Percentiles rank a stretch among this genome's conserved stretches.
Conservation (phyloP, 2,888 invertebrate species). For the Enoplolaimus lenunculus region DNA sequence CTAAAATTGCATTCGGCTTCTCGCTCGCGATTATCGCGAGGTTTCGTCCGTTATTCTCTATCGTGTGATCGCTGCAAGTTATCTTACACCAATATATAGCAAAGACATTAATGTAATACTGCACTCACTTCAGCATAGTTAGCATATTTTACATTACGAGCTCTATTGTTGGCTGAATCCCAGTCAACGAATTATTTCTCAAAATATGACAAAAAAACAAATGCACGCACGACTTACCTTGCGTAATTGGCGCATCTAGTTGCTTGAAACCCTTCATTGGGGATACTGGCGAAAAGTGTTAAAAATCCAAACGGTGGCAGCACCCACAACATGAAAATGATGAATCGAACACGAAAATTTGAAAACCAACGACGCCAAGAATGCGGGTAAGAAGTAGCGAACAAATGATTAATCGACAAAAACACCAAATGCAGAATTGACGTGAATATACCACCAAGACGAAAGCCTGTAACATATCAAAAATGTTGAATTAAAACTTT, state of each 20-base stretch:
- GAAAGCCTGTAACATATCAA: constrained; percentile 32
- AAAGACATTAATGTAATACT: no score
- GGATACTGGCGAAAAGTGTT: background rate
- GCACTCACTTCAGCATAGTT: no score
- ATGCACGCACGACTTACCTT: background rate
- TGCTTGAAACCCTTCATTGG: constrained; percentile 8
- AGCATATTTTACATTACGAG: no score
- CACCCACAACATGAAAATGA: background rate
- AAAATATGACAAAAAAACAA: no score
- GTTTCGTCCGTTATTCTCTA: no score
- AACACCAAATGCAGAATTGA: constrained; percentile 52
- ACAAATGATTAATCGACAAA: constrained; percentile 52
- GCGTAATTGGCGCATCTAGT: background rate
- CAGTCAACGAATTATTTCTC: no score
- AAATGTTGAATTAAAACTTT: no score
- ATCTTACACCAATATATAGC: no score
- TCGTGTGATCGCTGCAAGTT: no score
- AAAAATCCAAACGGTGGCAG: constrained; percentile 11
- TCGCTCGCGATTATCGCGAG: no score
- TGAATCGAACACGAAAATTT: background rate
- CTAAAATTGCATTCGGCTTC: no score
- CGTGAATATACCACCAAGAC: constrained; percentile 51
- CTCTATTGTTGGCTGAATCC: no score
- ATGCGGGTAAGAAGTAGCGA: constrained; percentile 51
- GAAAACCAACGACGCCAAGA: constrained; percentile 45